Base-by-base conservation (phyloP, 92 coral and sea anemone species). In the Phenganax stokvisi region DNA sequence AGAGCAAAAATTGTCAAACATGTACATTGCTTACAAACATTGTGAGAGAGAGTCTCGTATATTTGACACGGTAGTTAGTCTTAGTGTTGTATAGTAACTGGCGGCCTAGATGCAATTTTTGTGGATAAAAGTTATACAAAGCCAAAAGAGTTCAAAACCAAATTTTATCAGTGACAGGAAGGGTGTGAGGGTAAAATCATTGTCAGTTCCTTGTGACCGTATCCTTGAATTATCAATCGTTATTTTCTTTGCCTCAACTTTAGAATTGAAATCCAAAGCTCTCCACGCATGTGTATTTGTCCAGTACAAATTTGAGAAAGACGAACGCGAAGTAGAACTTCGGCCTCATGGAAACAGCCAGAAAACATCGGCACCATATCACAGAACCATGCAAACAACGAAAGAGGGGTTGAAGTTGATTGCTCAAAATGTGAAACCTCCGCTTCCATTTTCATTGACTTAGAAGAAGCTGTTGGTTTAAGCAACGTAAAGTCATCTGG, bases 241-340 rank as follows among this genome's bases (percentile, higher is more conserved):
- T 74, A 74, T 6, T 74, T 12, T 29, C 59, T 29, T 57, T 52
- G 2, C 53, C 29, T 51, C 17, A 16, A 53, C 71, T 2, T 0
- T 64, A 37, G 82, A 30, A 47, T 29, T 31, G 44, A 64, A 51
- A 16, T 27, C 75, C 9, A 74, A 84, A 47, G 62, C 51, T 12
- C 69, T 47, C 12, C 75, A 80, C 65, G 53, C 79, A 9, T 17
- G 81, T 70, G 88, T 82, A 31, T 85, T 58, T 61, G 81, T 85
- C 4, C 88, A 85, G 44, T 81, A 85, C 55, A 66, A 80, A 10
- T 85, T 85, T 64, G 85, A 85, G 53, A 68, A 51, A 70, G 88
- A 51, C 31, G 85, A 85, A 79, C 85, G 54, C 7, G 86, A 86
- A 57, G 71, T 86, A n/a, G 69, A 81, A 54, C 85, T 85, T 44